Evolutionary conservation across 2,888 invertebrate genomes (phyloP), one percentile per base, ranked within the genome.

Genomic region (Acanthosoma haemorrhoidale): DNA sequence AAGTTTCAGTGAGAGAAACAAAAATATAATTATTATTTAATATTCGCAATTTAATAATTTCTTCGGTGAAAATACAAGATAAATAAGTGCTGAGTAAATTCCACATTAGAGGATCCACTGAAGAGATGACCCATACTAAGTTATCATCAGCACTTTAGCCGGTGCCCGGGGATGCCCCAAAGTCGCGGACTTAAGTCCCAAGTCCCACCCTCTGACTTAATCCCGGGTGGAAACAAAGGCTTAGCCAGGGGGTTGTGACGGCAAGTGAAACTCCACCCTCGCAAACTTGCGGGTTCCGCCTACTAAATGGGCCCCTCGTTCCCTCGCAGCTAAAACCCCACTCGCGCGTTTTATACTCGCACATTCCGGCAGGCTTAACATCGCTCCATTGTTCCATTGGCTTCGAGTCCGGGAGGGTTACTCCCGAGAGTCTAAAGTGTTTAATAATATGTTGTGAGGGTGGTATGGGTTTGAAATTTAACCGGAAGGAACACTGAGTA

Each of bases 181-280:
- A 21, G 25, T 25, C 51, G 21, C n/a, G 34, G 25, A 4, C 61
- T 21, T 36, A 60, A 36, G 18, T n/a, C 1, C 60, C 2, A 36
- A 32, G 31, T 36, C 32, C 60, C 60, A 13, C 32, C 18, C 61
- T 18, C 38, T 61, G 9, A 13, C 16, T 36, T 36, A 36, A 61
- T 36, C 36, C 61, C 61, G 18, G 38, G 25, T 34, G 61, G 61
- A 61, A 61, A 61, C 61, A 61, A 61, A 61, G 61, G 61, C 61
- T 61, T 61, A 61, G 15, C n/a, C 61, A 21, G 16, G 34, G n/a
- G 5, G 41, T n/a, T 13, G 4, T 11, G 13, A 6, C 36, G 36
- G 36, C 8, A 59, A 32, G 59, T 59, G 59, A 59, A 34, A 59
- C 59, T 51, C 51, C 1, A 8, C 15, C n/a, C 15, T 16, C 15